Percentiles rank a stretch among this genome's conserved stretches.
phyloP scores from a whole-genome alignment of 2,888 invertebrate species.

The Myopa tessellatipennis region DNA sequence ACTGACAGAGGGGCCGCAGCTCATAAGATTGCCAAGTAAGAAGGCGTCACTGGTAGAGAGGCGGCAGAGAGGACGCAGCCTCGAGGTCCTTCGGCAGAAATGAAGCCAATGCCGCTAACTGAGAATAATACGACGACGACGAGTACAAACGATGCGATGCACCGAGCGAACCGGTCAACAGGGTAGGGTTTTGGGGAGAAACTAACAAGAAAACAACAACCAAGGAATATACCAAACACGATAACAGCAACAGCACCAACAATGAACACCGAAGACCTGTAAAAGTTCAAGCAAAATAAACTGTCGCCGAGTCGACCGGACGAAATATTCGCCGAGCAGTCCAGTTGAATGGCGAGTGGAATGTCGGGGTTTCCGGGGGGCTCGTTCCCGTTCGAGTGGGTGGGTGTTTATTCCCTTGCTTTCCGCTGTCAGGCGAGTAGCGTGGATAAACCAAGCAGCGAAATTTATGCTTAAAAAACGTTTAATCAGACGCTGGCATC shows the following conservation, averaged over 20 bases:
- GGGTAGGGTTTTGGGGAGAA: background rate
- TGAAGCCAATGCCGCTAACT: constrained; percentile 44
- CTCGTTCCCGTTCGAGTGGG: too few relatives aligned
- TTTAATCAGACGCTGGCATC: constrained; percentile 34
- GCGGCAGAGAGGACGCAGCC: constrained; percentile 2
- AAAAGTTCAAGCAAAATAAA: constrained; percentile 20
- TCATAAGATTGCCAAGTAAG: too few relatives aligned
- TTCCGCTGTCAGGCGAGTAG: background rate
- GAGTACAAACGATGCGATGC: too few relatives aligned
- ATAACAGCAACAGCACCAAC: too few relatives aligned
- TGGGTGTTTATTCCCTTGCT: too few relatives aligned
- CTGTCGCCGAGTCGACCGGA: constrained; percentile 28
- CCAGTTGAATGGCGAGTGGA: background rate
- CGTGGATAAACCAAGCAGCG: constrained; percentile 6
- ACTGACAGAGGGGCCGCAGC: background rate
- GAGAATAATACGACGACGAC: constrained; percentile 17
- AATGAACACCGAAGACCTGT: background rate
- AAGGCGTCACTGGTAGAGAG: background rate
- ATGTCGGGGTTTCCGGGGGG: too few relatives aligned
- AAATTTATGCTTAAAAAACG: constrained; percentile 28
- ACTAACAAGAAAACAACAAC: background rate
- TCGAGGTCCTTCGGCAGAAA: constrained; percentile 36
- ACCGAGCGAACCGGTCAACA: too few relatives aligned
- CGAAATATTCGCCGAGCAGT: background rate
- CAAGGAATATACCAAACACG: background rate